Evolutionary conservation across 2,888 invertebrate genomes (phyloP).

Genomic region (Pseudococcus jackbeardsleyi): DNA sequence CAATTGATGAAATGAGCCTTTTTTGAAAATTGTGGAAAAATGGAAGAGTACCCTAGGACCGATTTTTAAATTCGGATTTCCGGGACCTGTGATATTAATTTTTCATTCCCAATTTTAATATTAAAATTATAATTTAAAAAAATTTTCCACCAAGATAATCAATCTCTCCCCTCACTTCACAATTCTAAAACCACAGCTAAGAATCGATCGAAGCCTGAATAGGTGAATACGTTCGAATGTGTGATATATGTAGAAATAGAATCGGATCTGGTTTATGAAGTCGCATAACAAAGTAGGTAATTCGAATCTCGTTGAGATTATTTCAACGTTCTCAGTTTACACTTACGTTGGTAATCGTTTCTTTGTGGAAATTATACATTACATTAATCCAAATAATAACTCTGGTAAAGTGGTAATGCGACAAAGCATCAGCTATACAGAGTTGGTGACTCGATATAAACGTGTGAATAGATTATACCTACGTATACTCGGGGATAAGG

Average conservation of each 20-base stretch:
- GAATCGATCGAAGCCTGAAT: not conserved
- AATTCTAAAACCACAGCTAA: too few species aligned
- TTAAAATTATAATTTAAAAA: too few species aligned
- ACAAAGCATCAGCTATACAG: not conserved
- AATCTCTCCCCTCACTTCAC: not conserved
- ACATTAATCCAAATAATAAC: conserved; percentile 27
- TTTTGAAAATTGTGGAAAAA: too few species aligned
- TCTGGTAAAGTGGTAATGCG: conserved; percentile 21
- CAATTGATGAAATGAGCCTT: too few species aligned
- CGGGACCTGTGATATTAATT: too few species aligned
- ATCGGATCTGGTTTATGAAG: not conserved
- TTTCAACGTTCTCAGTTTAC: conserved; percentile 48
- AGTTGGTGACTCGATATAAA: not conserved
- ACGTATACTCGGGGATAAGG: too few species aligned
- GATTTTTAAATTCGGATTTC: too few species aligned
- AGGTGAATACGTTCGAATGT: not conserved
- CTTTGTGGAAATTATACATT: conserved; percentile 36
- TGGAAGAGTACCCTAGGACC: too few species aligned
- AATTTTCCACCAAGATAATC: too few species aligned
- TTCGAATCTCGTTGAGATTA: conserved; percentile 9
- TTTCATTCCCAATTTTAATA: too few species aligned
- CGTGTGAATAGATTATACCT: conserved; percentile 15
- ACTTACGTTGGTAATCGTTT: conserved; percentile 9
- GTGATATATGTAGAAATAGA: not conserved
- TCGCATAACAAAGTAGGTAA: conserved; percentile 38